A percentile compares a stretch with the other conserved stretches of the same genome.
Evolutionary conservation across 2,797 vertebrate genomes (phyloP).

Genomic region (Acomys russatus): DNA sequence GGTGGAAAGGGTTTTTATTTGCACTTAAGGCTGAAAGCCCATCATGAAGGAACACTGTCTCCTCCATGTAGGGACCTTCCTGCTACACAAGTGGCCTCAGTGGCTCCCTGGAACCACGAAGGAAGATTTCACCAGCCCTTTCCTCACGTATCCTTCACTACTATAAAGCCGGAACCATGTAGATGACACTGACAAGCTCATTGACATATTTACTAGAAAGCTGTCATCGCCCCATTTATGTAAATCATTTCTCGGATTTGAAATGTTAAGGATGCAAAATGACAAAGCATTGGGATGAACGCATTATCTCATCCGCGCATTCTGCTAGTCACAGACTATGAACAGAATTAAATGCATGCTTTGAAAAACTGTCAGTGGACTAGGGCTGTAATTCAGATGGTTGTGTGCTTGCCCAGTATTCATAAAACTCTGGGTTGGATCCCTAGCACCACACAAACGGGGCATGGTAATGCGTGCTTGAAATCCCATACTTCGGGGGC

Average conservation of each 20-base stretch:
- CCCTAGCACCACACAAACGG: too few relatives aligned
- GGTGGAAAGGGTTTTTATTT: background rate
- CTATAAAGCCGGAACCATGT: background rate
- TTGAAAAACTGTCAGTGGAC: background rate
- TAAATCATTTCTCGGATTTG: constrained; percentile 17
- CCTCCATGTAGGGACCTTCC: background rate
- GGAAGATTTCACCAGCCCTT: background rate
- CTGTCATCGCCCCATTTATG: background rate
- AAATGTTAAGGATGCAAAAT: constrained; percentile 34
- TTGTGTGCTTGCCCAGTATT: background rate
- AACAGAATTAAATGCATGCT: constrained; percentile 27
- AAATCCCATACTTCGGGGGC: background rate
- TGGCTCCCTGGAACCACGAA: background rate
- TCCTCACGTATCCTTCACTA: background rate
- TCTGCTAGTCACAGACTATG: constrained; percentile 25
- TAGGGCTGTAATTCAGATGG: background rate
- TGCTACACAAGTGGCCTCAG: background rate
- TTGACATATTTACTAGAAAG: background rate
- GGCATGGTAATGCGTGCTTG: background rate
- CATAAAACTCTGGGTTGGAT: background rate
- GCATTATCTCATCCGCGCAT: background rate
- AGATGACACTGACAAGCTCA: background rate
- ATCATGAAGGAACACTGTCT: background rate
- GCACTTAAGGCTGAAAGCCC: background rate
- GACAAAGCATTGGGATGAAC: background rate